Evolutionary conservation across 2,113 vertebrate genomes (phyloP), one percentile per base, ranked within the genome.

Genomic region (Salvator merianae): DNA sequence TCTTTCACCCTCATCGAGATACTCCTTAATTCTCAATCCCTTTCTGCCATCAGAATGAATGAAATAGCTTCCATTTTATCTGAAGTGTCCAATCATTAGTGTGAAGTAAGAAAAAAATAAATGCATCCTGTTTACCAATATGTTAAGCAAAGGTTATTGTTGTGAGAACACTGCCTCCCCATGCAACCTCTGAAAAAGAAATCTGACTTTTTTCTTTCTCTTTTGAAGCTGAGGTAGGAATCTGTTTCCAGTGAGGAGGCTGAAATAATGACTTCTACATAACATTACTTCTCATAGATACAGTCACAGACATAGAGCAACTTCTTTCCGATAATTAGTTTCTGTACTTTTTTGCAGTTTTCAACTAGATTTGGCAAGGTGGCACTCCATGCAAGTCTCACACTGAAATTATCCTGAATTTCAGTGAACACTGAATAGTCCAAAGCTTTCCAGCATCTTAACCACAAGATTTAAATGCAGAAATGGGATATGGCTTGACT

Each of bases 101-200:
- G 38, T 91, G 72, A 74, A 65, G 79, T 92, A 90, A 70, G 88
- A 71, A 73, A 86, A 79, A 77, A 74, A 74, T 74, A 14, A 53
- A 53, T 53, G 50, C 8, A 9, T 53, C 50, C 50, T 53, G 50
- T 53, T 53, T 47, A 82, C 18, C 38, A 62, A 82, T 30, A n/a
- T 22, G 63, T 88, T 92, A 93, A 94, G 68, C 89, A 82, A 84
- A 86, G 90, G 50, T 86, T 92, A 89, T 86, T 89, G 83, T 69
- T 89, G 86, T 92, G 89, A 89, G 90, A 90, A 85, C 73, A 85
- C 62, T 89, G 87, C 84, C 85, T 86, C 70, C 84, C 88, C 86
- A 77, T 88, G 68, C 73, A 94, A 82, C 36, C 91, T 59, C 86
- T 92, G 66, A 82, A 0, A 80, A 65, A 68, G 85, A 91, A 90